Evolutionary conservation across 2,888 invertebrate genomes (phyloP).

Genomic region (Cenopis cana): DNA sequence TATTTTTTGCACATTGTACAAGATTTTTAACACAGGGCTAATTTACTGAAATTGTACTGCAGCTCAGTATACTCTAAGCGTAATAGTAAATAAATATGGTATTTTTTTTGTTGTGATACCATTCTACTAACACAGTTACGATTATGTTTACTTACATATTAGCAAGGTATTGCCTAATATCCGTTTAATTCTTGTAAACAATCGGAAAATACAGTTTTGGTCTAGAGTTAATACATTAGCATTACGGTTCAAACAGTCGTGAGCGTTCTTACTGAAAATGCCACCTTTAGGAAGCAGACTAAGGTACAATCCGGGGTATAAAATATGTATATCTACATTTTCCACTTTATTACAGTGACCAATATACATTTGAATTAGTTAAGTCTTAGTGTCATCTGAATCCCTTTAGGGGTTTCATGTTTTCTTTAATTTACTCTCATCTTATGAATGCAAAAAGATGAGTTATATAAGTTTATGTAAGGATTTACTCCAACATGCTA

Average conservation of each 20-base stretch:
- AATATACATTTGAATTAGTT: background rate
- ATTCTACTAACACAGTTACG: background rate
- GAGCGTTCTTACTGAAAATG: background rate
- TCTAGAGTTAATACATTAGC: background rate
- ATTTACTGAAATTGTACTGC: too few relatives aligned
- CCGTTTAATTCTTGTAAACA: slow-evolving; percentile 25
- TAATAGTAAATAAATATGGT: too few relatives aligned
- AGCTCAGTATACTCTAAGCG: too few relatives aligned
- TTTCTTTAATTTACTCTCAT: background rate
- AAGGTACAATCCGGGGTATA: background rate
- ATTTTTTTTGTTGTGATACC: background rate
- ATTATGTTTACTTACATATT: slow-evolving; percentile 13
- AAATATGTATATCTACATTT: too few relatives aligned
- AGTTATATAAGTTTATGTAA: background rate
- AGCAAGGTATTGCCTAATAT: slow-evolving; percentile 6
- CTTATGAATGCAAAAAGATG: background rate
- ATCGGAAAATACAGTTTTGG: background rate
- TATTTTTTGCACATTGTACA: too few relatives aligned
- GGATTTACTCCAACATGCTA: background rate
- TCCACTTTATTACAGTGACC: too few relatives aligned
- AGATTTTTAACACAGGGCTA: too few relatives aligned
- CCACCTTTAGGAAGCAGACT: background rate
- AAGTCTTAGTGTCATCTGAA: background rate
- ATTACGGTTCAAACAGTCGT: background rate
- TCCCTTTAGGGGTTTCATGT: background rate